phyloP scores from a whole-genome alignment of 2,113 vertebrate species.

The Solea senegalensis region DNA sequence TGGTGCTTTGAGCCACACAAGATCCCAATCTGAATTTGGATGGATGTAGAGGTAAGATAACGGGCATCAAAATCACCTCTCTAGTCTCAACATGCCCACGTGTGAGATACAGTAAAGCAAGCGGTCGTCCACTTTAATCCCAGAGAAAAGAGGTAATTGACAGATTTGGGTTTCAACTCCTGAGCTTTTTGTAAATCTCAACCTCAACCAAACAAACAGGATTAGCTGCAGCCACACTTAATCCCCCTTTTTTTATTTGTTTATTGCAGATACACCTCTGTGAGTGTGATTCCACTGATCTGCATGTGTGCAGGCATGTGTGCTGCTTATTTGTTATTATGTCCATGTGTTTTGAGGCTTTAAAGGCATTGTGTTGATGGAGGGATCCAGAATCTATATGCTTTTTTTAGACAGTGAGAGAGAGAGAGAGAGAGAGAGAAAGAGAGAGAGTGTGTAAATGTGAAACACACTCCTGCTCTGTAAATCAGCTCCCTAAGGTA shows the following conservation, averaged over 20 bases:
- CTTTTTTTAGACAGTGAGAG: conserved; percentile 22
- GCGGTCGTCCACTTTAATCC: conserved; percentile 21
- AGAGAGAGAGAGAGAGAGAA: not conserved
- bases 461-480: conserved; percentile 20
- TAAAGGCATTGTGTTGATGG: conserved; percentile 33
- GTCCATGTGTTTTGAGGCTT: conserved; percentile 2
- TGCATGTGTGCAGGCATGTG: not conserved
- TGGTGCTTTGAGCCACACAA: not conserved
- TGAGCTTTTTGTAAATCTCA: conserved; percentile 42
- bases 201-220: conserved; percentile 64
- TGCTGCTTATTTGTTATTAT: not conserved
- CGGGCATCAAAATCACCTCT: conserved; percentile 6
- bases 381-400: conserved; percentile 38
- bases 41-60: conserved; percentile 23
- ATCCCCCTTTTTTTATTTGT: conserved; percentile 42
- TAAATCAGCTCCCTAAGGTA: conserved; percentile 52
- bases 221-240: conserved; percentile 62
- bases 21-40: conserved; percentile 1
- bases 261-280: conserved; percentile 45
- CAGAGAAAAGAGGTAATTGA: conserved; percentile 39
- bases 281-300: conserved; percentile 13
- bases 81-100: not conserved
- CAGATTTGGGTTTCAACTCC: conserved; percentile 67
- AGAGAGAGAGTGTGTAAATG: not conserved
- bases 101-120: conserved; percentile 19